Conservation (phyloP, 2,113 vertebrate species). For the Pampusana beccarii region DNA sequence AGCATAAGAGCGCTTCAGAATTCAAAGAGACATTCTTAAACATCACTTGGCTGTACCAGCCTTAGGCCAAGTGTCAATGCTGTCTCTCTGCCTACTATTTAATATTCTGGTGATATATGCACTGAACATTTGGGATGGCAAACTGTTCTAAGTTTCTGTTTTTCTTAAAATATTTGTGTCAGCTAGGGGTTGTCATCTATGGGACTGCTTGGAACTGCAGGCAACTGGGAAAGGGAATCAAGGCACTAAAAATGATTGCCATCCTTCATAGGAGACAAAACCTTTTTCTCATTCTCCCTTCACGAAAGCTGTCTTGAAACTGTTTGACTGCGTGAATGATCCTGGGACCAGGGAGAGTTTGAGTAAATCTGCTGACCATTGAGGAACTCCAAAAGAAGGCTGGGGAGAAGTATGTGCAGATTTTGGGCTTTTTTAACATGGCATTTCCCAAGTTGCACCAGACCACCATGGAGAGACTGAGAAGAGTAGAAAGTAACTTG, state of each 20-base stretch:
- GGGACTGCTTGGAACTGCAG: background rate
- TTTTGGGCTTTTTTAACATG: background rate
- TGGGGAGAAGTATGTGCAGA: background rate
- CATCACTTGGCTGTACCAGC: slow-evolving; percentile 14
- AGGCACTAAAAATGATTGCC: background rate
- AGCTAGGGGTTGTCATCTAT: background rate
- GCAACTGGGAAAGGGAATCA: background rate
- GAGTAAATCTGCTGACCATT: background rate
- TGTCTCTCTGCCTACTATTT: slow-evolving; percentile 30
- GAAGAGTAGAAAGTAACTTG: background rate
- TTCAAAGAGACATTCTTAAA: slow-evolving; percentile 45
- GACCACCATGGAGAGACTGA: background rate
- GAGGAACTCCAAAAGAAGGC: background rate
- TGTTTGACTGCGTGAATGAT: background rate
- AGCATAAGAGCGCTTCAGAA: slow-evolving; percentile 36
- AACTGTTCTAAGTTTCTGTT: background rate
- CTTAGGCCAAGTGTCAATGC: slow-evolving; percentile 49
- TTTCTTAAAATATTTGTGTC: slow-evolving; percentile 20
- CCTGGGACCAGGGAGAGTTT: background rate
- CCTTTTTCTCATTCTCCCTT: background rate
- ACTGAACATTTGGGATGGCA: background rate
- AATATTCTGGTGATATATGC: slow-evolving; percentile 23
- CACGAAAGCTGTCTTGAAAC: background rate
- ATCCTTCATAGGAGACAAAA: background rate
- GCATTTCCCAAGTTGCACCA: background rate